These are phyloP conservation scores for Rosalia funebris DNA, from an alignment of 2,888 invertebrate genomes.

Conservation along the genomic window DNA sequence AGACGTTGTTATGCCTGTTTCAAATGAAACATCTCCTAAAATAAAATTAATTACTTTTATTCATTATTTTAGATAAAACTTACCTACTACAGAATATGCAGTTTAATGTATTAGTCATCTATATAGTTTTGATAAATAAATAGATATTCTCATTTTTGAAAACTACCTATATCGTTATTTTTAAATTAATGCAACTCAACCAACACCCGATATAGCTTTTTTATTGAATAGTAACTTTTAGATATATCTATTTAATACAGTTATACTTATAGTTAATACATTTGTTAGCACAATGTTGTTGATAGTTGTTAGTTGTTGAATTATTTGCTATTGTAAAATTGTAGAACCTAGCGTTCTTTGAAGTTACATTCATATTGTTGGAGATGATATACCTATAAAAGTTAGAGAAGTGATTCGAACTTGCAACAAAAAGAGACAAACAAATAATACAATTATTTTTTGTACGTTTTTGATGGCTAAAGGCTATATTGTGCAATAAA, in stretches of 20 bases:
- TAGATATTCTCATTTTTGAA: too few relatives aligned
- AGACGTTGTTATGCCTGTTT: too few relatives aligned
- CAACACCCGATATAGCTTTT: conserved; percentile 7
- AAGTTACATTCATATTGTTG: conserved; percentile 6
- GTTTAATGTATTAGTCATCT: too few relatives aligned
- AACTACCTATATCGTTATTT: too few relatives aligned
- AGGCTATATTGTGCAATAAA: background rate
- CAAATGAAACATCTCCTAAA: too few relatives aligned
- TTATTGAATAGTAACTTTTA: background rate
- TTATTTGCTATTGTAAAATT: conserved; percentile 18
- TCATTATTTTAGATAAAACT: too few relatives aligned
- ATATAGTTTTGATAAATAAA: too few relatives aligned
- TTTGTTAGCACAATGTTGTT: conserved; percentile 21
- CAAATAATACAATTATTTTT: conserved; percentile 14
- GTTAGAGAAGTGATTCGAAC: background rate
- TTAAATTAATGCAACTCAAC: conserved; percentile 9
- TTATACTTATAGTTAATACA: conserved; percentile 16
- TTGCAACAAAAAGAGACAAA: conserved; percentile 9
- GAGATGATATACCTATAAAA: too few relatives aligned
- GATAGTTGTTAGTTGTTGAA: conserved; percentile 13
- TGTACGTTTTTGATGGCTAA: conserved; percentile 15
- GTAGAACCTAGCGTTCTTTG: background rate
- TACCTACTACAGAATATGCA: too few relatives aligned
- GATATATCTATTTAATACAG: background rate
- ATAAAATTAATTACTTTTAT: too few relatives aligned